Percentiles rank a stretch among this genome's conserved stretches.
phyloP scores from a whole-genome alignment of 2,113 vertebrate genomes.

The Aramus guarauna region DNA sequence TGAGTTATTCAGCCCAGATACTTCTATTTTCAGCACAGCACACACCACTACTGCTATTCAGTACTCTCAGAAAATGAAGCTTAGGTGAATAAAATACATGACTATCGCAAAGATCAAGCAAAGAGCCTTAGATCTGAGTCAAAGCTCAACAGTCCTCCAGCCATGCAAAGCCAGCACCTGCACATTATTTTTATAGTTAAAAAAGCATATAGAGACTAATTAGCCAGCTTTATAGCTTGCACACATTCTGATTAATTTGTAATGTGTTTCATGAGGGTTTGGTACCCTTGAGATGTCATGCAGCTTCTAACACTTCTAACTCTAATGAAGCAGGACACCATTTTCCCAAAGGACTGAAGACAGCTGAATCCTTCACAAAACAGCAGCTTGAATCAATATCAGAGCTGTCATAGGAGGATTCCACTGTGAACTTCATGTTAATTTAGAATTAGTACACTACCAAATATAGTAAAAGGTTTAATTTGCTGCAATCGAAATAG shows the following conservation, averaged over 20 bases:
- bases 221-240: background rate
- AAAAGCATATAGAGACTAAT: background rate
- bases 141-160: background rate
- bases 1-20: background rate
- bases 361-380: background rate
- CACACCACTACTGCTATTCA: background rate
- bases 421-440: background rate
- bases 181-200: background rate
- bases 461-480: background rate
- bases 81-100: background rate
- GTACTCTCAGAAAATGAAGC: background rate
- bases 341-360: background rate
- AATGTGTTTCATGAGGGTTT: background rate
- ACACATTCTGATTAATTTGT: background rate
- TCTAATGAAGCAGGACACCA: background rate
- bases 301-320: background rate
- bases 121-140: background rate
- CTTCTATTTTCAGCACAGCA: background rate
- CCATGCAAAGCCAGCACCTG: background rate
- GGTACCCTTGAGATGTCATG: background rate
- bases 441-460: background rate
- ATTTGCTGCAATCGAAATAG: background rate
- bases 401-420: background rate
- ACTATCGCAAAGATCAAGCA: rapidly evolving
- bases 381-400: background rate